Base-by-base conservation (phyloP, 2,797 vertebrate species). In the Momotus momota region DNA sequence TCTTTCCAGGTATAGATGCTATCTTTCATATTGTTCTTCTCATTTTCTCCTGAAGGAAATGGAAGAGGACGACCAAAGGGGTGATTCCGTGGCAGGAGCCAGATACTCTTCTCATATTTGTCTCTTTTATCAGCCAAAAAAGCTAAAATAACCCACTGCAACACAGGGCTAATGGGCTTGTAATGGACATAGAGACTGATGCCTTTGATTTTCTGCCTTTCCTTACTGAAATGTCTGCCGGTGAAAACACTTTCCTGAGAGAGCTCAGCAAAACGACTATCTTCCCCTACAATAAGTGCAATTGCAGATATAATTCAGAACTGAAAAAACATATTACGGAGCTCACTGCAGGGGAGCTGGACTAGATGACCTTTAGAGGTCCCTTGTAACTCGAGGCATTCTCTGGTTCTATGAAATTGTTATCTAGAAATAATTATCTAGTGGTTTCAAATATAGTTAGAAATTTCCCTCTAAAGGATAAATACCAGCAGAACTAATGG, bases 201-300 rank as follows among this genome's bases (percentile, higher is more conserved):
- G 88, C 35, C 73, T 96, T 96, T 89, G 64, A 88, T 94, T 85
- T 94, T 85, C 73, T 65, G 86, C 52, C 67, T 88, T 91, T 87
- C 71, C 38, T 64, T 89, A 64, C 90, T 45, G 33, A 92, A 94
- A 84, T 43, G 62, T 89, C 60, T 81, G 33, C 74, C 90, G 61
- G 41, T 52, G 82, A 77, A 96, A 94, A 49, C 26, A 80, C 10
- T n/a, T 91, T n/a, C 27, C 55, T 61, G 61, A 89, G 61, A 93
- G 67, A 65, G 45, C 29, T 74, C 78, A 38, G 74, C 25, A 52
- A 62, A 92, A 84, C 16, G 38, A 77, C 26, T n/a, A 26, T 23
- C 61, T 52, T 65, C 7, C 25, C 21, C 25, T 6, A 13, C 80
- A 94, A 26, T 38, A 81, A 79, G n/a, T 57, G 38, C 74, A 82